Evolutionary conservation across 2,888 invertebrate species (phyloP), one percentile per base, ranked within the genome.

Genomic region (Melanostoma mellinum): DNA sequence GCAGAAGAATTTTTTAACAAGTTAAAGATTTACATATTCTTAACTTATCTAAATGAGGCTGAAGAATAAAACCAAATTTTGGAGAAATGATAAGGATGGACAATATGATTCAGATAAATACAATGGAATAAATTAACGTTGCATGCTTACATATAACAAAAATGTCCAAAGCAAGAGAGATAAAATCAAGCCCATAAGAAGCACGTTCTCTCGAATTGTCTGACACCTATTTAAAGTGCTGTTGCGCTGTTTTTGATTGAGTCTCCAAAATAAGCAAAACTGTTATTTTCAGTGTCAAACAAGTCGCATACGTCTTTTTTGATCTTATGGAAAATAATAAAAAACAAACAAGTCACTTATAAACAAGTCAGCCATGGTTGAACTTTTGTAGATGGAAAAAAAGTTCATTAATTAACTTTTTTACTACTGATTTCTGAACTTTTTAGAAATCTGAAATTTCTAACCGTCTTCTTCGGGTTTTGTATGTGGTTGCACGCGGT

Each of bases 381-480:
- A 69, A 20, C 20, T 48, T 74, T 68, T 74, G 68, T 75, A 30
- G 68, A 75, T 67, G 65, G 55, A 79, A 84, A 63, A 63, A 84
- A 56, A 75, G 42, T 68, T 67, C 71, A 44, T 48, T 75, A 71
- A 75, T 61, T 74, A 60, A 63, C 58, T 53, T 69, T 56, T 65
- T 50, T 72, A 73, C 73, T 76, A 85, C 61, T 73, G 73, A 85
- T 71, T 76, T 81, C 50, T 71, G 63, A 71, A 76, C 65, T 77
- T 65, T 61, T 80, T 55, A 81, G 68, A 80, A 67, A 46, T 71
- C 69, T 72, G 71, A 79, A 81, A 71, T 88, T 87, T 87, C 91
- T 91, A 91, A 91, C 88, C 94, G 92, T 88, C 94, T 92, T 88
- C 92, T 93, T 82, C 93, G 91, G 85, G 92, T 92, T 82, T 92